Evolutionary conservation across 2,888 invertebrate genomes (phyloP).

Genomic region (Petrophora chlorosata): DNA sequence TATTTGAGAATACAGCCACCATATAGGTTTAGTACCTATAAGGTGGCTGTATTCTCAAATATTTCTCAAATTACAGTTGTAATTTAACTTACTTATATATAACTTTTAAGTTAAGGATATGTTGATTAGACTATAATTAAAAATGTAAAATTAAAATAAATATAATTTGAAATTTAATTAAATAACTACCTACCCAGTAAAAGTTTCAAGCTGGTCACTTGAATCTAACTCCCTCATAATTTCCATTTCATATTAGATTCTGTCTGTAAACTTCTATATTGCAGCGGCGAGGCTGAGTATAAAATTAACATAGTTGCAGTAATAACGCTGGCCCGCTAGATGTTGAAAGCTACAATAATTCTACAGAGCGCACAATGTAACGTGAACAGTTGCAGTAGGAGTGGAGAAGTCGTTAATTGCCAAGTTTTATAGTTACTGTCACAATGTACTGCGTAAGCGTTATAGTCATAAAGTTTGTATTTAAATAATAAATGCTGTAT

Average conservation of each 20-base stretch:
- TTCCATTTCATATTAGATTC: conserved; percentile 20
- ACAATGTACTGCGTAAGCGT: conserved; percentile 26
- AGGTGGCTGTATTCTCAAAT: no score
- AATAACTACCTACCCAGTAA: neutral
- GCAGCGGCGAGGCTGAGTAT: conserved; percentile 14
- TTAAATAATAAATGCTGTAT: neutral
- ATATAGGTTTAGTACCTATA: no score
- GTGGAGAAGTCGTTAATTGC: conserved; percentile 34
- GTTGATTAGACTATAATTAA: no score
- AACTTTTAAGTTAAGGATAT: no score
- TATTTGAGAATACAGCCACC: no score
- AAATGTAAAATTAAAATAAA: no score
- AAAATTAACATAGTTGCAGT: conserved; percentile 42
- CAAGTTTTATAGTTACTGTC: conserved; percentile 25
- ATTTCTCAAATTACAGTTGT: no score
- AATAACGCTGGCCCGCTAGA: conserved; percentile 34
- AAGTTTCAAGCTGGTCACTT: conserved; percentile 1
- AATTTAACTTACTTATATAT: no score
- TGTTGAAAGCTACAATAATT: conserved; percentile 23
- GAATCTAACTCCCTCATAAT: conserved; percentile 3
- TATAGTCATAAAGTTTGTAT: conserved; percentile 13
- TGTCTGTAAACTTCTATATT: conserved; percentile 10
- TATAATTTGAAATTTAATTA: no score
- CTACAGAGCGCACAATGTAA: conserved; percentile 37
- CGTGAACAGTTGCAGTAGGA: conserved; percentile 17